phyloP scores from a whole-genome alignment of 2,113 vertebrate genomes.

The Ameiurus melas region DNA sequence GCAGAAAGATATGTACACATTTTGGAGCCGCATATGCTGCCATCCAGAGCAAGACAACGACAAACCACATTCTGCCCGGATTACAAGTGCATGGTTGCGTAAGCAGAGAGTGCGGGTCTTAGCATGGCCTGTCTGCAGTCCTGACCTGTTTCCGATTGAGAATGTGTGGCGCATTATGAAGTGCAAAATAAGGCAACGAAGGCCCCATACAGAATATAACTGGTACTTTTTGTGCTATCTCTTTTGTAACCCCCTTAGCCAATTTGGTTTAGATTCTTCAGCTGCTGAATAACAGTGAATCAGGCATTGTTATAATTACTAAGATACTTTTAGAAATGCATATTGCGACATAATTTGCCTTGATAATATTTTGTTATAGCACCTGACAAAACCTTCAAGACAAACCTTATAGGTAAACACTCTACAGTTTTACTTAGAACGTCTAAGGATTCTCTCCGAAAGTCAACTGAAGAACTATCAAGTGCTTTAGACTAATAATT shows the following conservation, averaged over 20 bases:
- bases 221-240: not conserved
- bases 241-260: not conserved
- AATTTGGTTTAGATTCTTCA: not conserved
- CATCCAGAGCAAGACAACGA: no score
- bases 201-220: not conserved
- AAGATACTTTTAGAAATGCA: not conserved
- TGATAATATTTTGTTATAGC: not conserved
- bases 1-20: no score
- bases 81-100: no score
- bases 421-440: not conserved
- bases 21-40: no score
- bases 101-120: no score
- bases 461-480: not conserved
- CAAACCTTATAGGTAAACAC: not conserved
- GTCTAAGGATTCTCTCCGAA: not conserved
- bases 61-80: no score
- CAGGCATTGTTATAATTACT: not conserved
- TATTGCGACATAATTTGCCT: not conserved
- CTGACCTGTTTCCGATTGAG: no score
- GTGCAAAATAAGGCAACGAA: no score
- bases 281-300: not conserved
- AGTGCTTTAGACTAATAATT: not conserved
- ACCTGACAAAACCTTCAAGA: not conserved
- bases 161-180: no score
- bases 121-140: no score